A percentile compares a stretch with the other conserved stretches of the same genome.
Conservation (phyloP, 2,797 vertebrate genomes). For the Tragopan temminckii region DNA sequence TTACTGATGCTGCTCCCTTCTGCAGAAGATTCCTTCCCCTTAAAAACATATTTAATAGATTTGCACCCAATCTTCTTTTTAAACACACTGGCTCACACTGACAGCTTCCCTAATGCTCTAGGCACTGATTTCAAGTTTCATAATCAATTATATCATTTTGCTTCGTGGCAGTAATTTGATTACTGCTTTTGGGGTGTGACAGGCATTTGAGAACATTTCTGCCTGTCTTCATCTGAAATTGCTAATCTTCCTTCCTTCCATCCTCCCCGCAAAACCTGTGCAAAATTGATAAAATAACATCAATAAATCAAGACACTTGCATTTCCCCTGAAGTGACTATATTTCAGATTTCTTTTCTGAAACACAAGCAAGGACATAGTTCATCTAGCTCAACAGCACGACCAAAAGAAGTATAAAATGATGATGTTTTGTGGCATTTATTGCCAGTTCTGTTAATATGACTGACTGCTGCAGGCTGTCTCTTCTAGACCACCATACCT, state of each 20-base stretch:
- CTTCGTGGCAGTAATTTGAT: slow-evolving; percentile 26
- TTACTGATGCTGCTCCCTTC: slow-evolving; percentile 29
- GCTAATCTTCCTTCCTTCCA: slow-evolving; percentile 45
- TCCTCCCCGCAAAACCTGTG: slow-evolving; percentile 40
- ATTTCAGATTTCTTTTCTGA: slow-evolving; percentile 57
- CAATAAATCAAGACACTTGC: slow-evolving; percentile 61
- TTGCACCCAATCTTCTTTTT: slow-evolving; percentile 20
- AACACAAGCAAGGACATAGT: slow-evolving; percentile 72
- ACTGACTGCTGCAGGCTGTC: slow-evolving; percentile 50
- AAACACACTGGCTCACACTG: background rate
- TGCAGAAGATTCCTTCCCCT: slow-evolving; percentile 2
- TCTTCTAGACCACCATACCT: slow-evolving; percentile 54
- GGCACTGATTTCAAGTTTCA: slow-evolving; percentile 58
- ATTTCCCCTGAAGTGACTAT: slow-evolving; percentile 46
- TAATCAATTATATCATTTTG: slow-evolving; percentile 64
- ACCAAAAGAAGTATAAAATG: slow-evolving; percentile 45
- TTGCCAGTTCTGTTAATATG: slow-evolving; percentile 66
- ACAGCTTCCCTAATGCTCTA: slow-evolving; percentile 26
- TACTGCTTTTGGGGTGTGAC: slow-evolving; percentile 61
- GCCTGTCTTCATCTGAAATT: slow-evolving; percentile 57
- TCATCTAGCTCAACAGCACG: slow-evolving; percentile 48
- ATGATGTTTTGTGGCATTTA: slow-evolving; percentile 63
- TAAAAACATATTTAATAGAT: slow-evolving; percentile 46
- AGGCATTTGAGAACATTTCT: slow-evolving; percentile 47
- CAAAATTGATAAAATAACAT: slow-evolving; percentile 72